Evolutionary conservation across 2,797 vertebrate genomes (phyloP).

Genomic region (Hapalemur alaotrensis): DNA sequence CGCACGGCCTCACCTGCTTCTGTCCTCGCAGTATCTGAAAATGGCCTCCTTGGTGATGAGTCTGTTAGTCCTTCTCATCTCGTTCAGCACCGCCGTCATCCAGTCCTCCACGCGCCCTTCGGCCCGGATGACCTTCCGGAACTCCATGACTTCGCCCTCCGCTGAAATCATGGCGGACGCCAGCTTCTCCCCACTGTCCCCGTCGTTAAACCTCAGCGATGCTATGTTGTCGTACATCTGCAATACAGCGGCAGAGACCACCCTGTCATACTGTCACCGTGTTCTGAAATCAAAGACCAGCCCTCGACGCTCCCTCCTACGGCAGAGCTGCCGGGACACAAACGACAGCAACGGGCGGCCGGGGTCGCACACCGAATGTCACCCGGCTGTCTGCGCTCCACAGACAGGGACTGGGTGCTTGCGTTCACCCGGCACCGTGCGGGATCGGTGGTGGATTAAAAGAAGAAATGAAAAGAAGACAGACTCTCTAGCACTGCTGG

Average conservation of each 20-base stretch:
- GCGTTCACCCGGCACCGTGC: accelerated
- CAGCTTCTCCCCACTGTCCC: slow-evolving; percentile 85
- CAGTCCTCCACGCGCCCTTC: slow-evolving; percentile 96
- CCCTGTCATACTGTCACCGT: not conserved
- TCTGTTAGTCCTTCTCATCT: slow-evolving; percentile 95
- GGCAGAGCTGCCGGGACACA: no score
- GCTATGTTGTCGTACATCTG: slow-evolving; percentile 98
- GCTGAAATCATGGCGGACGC: slow-evolving; percentile 95
- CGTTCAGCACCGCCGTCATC: slow-evolving; percentile 92
- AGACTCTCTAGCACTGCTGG: no score
- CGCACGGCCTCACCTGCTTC: slow-evolving; percentile 87
- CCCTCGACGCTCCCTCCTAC: accelerated
- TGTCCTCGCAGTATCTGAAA: slow-evolving; percentile 91
- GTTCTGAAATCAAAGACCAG: not conserved
- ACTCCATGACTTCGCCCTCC: slow-evolving; percentile 94
- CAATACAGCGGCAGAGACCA: slow-evolving; percentile 3
- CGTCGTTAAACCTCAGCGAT: slow-evolving; percentile 89
- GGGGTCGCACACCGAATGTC: accelerated
- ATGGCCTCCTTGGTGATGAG: slow-evolving; percentile 97
- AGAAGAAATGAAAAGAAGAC: not conserved
- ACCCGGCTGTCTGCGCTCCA: accelerated
- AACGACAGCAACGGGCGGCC: no score
- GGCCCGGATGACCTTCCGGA: slow-evolving; percentile 87
- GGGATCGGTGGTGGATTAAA: not conserved
- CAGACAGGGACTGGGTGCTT: accelerated